A percentile compares a stretch with the other conserved stretches of the same genome.
Evolutionary conservation across 2,888 invertebrate genomes (phyloP).

Genomic region (Furcula furcula): DNA sequence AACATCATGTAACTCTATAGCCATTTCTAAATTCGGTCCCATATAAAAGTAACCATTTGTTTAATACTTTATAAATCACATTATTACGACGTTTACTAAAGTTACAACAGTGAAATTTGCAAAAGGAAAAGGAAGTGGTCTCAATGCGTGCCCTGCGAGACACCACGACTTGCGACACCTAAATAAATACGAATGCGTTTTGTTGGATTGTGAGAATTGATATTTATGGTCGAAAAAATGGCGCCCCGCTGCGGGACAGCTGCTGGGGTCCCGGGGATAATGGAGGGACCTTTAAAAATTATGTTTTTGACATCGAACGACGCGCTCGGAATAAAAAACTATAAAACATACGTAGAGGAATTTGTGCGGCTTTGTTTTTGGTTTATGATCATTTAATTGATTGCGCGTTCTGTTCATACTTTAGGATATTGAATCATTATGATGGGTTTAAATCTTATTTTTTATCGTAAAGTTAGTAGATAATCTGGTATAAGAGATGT

Average conservation of each 20-base stretch:
- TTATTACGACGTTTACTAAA: slow-evolving; percentile 46
- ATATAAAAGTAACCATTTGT: slow-evolving; percentile 32
- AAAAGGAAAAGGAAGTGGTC: slow-evolving; percentile 57
- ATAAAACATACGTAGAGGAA: slow-evolving; percentile 36
- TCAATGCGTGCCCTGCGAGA: slow-evolving; percentile 46
- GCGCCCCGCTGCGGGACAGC: slow-evolving; percentile 61
- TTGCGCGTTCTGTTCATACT: slow-evolving; percentile 17
- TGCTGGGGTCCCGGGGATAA: slow-evolving; percentile 48
- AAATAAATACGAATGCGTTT: slow-evolving; percentile 77
- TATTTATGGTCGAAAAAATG: slow-evolving; percentile 76
- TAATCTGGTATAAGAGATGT: too few relatives aligned
- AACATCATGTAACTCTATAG: background rate
- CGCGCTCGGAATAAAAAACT: slow-evolving; percentile 34
- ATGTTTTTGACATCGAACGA: slow-evolving; percentile 40
- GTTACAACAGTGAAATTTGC: slow-evolving; percentile 48
- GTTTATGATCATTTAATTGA: slow-evolving; percentile 31
- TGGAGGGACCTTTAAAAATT: slow-evolving; percentile 44
- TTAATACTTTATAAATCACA: slow-evolving; percentile 39
- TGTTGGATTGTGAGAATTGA: slow-evolving; percentile 74
- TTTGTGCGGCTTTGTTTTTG: slow-evolving; percentile 29
- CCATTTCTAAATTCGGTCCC: slow-evolving; percentile 16
- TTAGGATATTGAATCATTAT: too few relatives aligned
- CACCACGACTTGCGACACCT: slow-evolving; percentile 53
- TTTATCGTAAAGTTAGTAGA: too few relatives aligned
- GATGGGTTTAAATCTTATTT: too few relatives aligned